Conservation (phyloP, 2,888 invertebrate genomes). For the Perizoma affinitatum region DNA sequence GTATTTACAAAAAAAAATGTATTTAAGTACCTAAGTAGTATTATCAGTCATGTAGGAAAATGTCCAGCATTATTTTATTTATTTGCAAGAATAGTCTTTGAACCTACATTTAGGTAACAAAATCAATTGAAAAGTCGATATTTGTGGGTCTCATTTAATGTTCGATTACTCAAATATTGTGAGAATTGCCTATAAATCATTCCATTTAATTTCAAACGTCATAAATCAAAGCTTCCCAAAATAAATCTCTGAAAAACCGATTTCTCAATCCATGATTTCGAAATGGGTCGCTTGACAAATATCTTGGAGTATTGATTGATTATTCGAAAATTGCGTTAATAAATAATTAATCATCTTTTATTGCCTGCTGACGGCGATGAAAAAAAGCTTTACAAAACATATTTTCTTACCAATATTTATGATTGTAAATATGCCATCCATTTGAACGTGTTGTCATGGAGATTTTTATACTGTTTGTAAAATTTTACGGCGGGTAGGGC, state of each 20-base stretch:
- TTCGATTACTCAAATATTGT: too few relatives aligned
- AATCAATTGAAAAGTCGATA: too few relatives aligned
- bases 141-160: too few relatives aligned
- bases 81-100: too few relatives aligned
- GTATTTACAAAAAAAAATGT: too few relatives aligned
- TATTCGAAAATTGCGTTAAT: slow-evolving; percentile 45
- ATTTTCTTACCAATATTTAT: slow-evolving; percentile 31
- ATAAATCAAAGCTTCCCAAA: slow-evolving; percentile 12
- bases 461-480: not conserved
- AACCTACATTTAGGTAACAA: too few relatives aligned
- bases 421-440: slow-evolving; percentile 14
- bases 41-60: too few relatives aligned
- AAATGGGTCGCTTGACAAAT: slow-evolving; percentile 22
- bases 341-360: slow-evolving; percentile 53
- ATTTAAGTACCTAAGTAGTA: too few relatives aligned
- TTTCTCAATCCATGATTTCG: slow-evolving; percentile 11
- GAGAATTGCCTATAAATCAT: too few relatives aligned
- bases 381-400: slow-evolving; percentile 32
- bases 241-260: slow-evolving; percentile 20
- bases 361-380: slow-evolving; percentile 39
- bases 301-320: slow-evolving; percentile 32
- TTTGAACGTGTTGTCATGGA: not conserved
- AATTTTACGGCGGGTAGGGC: too few relatives aligned
- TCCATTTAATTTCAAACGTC: not conserved
- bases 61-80: too few relatives aligned